A percentile compares a stretch with the other conserved stretches of the same genome.
Evolutionary conservation across 2,113 vertebrate genomes (phyloP).

Genomic region (Stomatorhinus ivindoensis): DNA sequence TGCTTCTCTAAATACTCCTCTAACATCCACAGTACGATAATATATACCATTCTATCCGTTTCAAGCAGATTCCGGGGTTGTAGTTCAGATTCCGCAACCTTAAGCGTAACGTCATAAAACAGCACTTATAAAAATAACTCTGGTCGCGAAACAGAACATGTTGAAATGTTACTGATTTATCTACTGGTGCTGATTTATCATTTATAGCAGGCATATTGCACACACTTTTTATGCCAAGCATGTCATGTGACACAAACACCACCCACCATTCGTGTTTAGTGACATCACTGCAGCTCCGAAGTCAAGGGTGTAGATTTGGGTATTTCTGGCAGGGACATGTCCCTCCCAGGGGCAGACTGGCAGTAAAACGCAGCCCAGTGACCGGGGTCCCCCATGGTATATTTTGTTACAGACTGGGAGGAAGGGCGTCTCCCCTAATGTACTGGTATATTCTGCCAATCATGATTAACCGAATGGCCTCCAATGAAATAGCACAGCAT

Average conservation of each 20-base stretch:
- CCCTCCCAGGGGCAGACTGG: not conserved
- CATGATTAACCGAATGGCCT: not conserved
- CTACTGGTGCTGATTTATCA: not conserved
- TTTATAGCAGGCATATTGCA: conserved; percentile 2
- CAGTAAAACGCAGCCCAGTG: not conserved
- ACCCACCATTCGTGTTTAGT: not conserved
- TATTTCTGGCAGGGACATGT: not conserved
- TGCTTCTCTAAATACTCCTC: not conserved
- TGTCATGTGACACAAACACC: not conserved
- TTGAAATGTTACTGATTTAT: not conserved
- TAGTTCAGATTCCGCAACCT: not conserved
- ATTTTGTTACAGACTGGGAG: not conserved
- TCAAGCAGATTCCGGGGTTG: not conserved
- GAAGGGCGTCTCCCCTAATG: not conserved
- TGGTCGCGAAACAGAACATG: not conserved
- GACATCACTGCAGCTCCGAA: not conserved
- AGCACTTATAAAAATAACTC: not conserved
- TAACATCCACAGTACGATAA: not conserved
- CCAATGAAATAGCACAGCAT: not conserved
- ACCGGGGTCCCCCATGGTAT: not conserved
- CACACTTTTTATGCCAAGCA: not conserved
- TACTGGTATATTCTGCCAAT: not conserved
- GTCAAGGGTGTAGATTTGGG: not conserved
- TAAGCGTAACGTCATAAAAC: not conserved
- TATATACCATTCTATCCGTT: not conserved